A percentile compares a stretch with the other conserved stretches of the same genome.
Evolutionary conservation across 2,797 vertebrate genomes (phyloP).

Genomic region (Delichon dasypus): DNA sequence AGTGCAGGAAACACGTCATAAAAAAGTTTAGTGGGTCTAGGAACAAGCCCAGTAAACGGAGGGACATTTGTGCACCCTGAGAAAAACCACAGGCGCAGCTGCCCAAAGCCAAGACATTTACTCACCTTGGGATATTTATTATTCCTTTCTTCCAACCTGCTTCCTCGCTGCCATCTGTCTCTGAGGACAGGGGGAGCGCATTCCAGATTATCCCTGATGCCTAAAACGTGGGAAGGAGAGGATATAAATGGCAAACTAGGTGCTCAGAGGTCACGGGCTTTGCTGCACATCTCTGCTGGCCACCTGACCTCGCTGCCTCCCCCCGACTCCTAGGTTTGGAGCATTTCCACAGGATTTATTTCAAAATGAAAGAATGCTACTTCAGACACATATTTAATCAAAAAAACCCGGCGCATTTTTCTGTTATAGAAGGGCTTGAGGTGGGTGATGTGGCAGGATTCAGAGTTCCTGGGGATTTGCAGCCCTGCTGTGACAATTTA

Average conservation of each 20-base stretch:
- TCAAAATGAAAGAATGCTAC: not conserved
- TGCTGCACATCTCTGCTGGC: not conserved
- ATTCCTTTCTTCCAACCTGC: conserved; percentile 42
- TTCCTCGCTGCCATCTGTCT: conserved; percentile 37
- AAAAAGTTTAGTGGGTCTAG: conserved; percentile 29
- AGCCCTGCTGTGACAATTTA: not conserved
- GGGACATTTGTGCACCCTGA: conserved; percentile 52
- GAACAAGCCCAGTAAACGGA: not conserved
- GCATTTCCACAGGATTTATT: not conserved
- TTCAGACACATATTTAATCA: not conserved
- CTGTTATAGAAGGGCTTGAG: not conserved
- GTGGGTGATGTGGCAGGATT: not conserved
- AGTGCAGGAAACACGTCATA: conserved; percentile 38
- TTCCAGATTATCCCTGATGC: conserved; percentile 26
- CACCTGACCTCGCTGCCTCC: not conserved
- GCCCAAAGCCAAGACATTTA: conserved; percentile 4
- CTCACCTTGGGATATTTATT: conserved; percentile 58
- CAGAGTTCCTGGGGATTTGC: not conserved
- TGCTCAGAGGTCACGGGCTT: not conserved
- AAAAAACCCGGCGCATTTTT: not conserved
- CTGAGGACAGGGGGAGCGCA: not conserved
- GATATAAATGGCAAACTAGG: not conserved
- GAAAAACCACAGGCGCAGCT: conserved; percentile 31
- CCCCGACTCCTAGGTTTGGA: fast-evolving
- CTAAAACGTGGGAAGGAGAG: not conserved